These are phyloP conservation scores for Coptodon rendalli DNA, from an alignment of 2,113 vertebrate species.

Conservation along the genomic window DNA sequence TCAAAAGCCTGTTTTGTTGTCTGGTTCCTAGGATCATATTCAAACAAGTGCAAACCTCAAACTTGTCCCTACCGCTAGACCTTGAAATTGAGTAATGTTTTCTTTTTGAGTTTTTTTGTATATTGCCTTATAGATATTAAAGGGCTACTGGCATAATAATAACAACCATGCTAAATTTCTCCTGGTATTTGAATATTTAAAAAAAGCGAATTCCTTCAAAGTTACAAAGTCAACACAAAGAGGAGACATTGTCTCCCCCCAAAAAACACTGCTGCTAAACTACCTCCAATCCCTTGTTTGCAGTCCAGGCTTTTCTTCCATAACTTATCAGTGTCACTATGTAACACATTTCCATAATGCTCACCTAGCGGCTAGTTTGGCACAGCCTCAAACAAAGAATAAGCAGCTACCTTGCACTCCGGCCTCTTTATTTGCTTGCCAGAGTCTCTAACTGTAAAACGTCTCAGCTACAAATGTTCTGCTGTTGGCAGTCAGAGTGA, in stretches of 20 bases:
- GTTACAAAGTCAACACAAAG: neutral
- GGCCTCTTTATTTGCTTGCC: neutral
- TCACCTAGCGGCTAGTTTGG: neutral
- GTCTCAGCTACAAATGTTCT: neutral
- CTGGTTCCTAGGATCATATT: neutral
- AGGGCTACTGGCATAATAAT: neutral
- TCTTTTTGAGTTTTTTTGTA: neutral
- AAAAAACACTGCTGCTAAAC: neutral
- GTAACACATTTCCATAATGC: neutral
- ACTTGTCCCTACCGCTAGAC: neutral
- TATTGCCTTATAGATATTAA: neutral
- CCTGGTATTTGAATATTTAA: neutral
- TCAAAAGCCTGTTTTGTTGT: neutral
- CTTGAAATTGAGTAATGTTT: neutral
- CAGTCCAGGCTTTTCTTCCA: neutral
- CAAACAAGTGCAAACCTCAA: neutral
- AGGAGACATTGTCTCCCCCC: neutral
- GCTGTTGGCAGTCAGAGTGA: neutral
- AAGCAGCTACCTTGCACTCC: neutral
- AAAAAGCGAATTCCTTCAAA: neutral
- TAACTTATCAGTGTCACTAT: neutral
- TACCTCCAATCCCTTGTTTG: neutral
- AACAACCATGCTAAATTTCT: neutral
- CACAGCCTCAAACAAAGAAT: neutral
- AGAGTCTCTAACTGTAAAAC: neutral